A percentile compares a stretch with the other conserved stretches of the same genome.
Evolutionary conservation across 2,888 invertebrate genomes (phyloP).

Genomic region (Chrysolina oricalcia): DNA sequence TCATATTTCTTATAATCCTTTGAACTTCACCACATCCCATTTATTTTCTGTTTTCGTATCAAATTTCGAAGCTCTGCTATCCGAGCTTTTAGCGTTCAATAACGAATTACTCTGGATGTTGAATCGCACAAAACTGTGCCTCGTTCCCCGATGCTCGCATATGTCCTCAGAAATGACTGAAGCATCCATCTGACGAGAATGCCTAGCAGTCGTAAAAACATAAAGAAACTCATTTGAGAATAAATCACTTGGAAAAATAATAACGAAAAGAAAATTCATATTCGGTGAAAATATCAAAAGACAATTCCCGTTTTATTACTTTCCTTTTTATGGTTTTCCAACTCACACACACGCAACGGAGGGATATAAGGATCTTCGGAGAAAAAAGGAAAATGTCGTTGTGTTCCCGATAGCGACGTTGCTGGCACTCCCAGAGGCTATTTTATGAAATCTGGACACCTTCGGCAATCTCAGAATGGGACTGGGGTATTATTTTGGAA

Average conservation of each 20-base stretch:
- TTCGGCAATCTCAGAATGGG: slow-evolving; percentile 35
- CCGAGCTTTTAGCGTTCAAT: slow-evolving; percentile 23
- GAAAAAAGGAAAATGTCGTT: slow-evolving; percentile 34
- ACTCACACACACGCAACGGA: slow-evolving; percentile 52
- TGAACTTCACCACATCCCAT: slow-evolving; percentile 16
- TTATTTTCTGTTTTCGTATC: slow-evolving; percentile 17
- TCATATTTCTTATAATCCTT: slow-evolving; percentile 14
- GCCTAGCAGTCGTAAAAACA: slow-evolving; percentile 50
- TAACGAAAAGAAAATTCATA: slow-evolving; percentile 59
- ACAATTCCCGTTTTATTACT: slow-evolving; percentile 60
- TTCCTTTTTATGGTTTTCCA: slow-evolving; percentile 56
- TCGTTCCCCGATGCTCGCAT: slow-evolving; percentile 2
- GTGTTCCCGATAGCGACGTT: neutral
- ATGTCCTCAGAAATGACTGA: slow-evolving; percentile 9
- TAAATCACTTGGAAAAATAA: slow-evolving; percentile 58
- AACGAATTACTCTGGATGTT: slow-evolving; percentile 14
- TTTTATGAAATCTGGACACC: slow-evolving; percentile 44
- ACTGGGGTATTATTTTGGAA: slow-evolving; percentile 10
- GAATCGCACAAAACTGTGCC: slow-evolving; percentile 10
- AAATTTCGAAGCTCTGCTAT: slow-evolving; percentile 2
- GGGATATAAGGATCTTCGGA: slow-evolving; percentile 51
- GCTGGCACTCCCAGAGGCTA: slow-evolving; percentile 21
- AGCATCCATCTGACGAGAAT: slow-evolving; percentile 18
- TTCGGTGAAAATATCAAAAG: slow-evolving; percentile 60
- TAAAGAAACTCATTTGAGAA: slow-evolving; percentile 57